Evolutionary conservation across 2,888 invertebrate species (phyloP).

Genomic region (Zhuqinia jingwanae): DNA sequence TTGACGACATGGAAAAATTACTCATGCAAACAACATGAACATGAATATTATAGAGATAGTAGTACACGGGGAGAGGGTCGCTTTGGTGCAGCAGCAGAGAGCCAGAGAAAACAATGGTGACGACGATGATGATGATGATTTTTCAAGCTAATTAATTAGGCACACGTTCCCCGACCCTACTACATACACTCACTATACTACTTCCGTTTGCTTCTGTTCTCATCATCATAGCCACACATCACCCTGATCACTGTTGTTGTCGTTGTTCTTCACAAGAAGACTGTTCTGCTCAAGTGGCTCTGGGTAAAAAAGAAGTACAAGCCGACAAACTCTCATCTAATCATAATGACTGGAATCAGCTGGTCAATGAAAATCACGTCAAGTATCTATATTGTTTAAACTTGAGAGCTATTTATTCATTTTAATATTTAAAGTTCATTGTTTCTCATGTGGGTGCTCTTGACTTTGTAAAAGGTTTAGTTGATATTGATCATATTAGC

Average conservation of each 20-base stretch:
- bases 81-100: neutral
- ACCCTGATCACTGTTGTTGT: neutral
- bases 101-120: conserved; percentile 72
- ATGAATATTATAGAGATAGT: no score
- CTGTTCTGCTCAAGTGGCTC: no score
- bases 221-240: neutral
- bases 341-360: conserved; percentile 10
- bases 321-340: conserved; percentile 4
- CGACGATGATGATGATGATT: no score
- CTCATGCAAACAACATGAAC: conserved; percentile 66
- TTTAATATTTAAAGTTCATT: no score
- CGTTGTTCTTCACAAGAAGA: neutral
- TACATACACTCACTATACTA: no score
- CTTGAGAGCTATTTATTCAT: no score
- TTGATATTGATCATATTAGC: no score
- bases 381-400: no score
- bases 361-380: conserved; percentile 15
- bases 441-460: neutral
- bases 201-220: neutral
- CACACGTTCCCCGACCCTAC: conserved; percentile 35
- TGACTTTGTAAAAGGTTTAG: no score
- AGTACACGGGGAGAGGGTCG: no score
- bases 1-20: conserved; percentile 64
- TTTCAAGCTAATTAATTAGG: conserved; percentile 73
- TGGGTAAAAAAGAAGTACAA: neutral